phyloP scores from a whole-genome alignment of 2,888 invertebrate genomes.

The Gandaritis pyraliata region DNA sequence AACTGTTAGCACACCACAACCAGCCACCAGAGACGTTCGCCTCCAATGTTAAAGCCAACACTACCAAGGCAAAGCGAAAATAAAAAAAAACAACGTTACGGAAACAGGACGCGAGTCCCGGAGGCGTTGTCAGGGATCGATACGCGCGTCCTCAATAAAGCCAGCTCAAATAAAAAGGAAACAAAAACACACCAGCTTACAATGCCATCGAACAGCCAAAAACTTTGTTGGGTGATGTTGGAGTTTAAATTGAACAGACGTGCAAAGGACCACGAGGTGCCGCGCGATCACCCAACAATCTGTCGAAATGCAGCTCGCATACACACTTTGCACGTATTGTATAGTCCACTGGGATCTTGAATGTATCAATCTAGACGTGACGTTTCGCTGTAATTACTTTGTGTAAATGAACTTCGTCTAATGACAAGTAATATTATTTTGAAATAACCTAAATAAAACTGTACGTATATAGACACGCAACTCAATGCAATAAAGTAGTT shows the following conservation, averaged over 20 bases:
- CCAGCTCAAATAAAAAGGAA: conserved; percentile 73
- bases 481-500: too few relatives aligned
- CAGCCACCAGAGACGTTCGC: conserved; percentile 75
- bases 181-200: conserved; percentile 78
- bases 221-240: conserved; percentile 76
- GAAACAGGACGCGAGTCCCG: conserved; percentile 81
- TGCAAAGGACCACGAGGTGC: conserved; percentile 67
- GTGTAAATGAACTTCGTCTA: too few relatives aligned
- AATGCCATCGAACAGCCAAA: conserved; percentile 77
- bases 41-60: conserved; percentile 80
- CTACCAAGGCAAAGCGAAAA: conserved; percentile 83
- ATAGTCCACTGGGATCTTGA: neutral
- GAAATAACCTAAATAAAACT: too few relatives aligned
- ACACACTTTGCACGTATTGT: conserved; percentile 54
- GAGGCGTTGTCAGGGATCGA: conserved; percentile 68
- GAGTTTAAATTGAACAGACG: conserved; percentile 52
- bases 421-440: too few relatives aligned
- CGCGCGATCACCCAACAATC: conserved; percentile 79
- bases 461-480: too few relatives aligned
- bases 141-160: conserved; percentile 55
- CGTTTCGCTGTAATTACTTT: neutral
- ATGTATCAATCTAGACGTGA: neutral
- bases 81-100: conserved; percentile 79
- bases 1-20: conserved; percentile 81
- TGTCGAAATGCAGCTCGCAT: conserved; percentile 68